These are phyloP conservation scores for Nudaria mundana DNA, from an alignment of 2,888 invertebrate species.

Conservation along the genomic window DNA sequence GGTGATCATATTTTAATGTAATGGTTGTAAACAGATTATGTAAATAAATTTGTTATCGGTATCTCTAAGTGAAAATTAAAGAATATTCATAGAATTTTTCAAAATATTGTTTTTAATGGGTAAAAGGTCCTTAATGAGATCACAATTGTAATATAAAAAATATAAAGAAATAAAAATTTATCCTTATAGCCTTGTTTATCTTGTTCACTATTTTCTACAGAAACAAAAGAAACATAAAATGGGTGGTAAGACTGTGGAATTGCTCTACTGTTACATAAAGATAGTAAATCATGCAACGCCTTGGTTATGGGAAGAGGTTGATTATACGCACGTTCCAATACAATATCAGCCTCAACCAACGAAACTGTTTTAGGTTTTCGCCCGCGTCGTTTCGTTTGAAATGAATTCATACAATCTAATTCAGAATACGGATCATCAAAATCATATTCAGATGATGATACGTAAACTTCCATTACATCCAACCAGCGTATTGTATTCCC, in stretches of 20 bases:
- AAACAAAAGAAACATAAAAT: not conserved
- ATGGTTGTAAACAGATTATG: no score
- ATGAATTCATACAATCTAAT: not conserved
- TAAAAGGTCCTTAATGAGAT: no score
- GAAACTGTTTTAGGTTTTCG: not conserved
- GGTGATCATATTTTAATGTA: no score
- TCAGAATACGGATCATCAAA: not conserved
- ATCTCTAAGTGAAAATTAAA: no score
- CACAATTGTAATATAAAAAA: no score
- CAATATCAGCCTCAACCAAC: not conserved
- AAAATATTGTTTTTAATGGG: no score
- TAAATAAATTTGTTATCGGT: no score
- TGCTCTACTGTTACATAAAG: constrained; percentile 10
- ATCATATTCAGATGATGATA: not conserved
- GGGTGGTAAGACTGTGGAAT: constrained; percentile 8
- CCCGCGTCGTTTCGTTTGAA: not conserved
- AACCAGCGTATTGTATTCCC: not conserved
- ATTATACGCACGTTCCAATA: not conserved
- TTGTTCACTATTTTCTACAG: no score
- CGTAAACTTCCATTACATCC: not conserved
- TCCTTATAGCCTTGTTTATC: constrained; percentile 5
- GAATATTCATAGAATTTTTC: no score
- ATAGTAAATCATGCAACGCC: constrained; percentile 7
- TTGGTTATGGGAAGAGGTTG: not conserved
- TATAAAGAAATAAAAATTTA: constrained; percentile 6